Base-by-base conservation (phyloP, 1,140 invertebrate genomes). In the Pantala flavescens region DNA sequence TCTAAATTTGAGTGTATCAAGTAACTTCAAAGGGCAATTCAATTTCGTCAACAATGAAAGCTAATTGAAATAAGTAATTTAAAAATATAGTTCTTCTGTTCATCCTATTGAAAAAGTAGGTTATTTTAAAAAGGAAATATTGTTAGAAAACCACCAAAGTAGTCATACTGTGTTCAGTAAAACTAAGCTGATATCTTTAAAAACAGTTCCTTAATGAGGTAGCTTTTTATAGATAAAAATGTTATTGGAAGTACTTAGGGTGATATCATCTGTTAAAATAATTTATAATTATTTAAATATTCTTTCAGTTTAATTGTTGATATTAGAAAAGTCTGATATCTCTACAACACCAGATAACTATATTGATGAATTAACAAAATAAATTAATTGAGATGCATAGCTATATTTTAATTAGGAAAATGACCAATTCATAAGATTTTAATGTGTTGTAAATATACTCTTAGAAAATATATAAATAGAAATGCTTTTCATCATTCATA, bases 331-430 rank as follows among this genome's bases (percentile, higher is more conserved):
- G 16, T 63, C 12, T 16, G 49, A 63, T 19, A 63, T 19, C 14
- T 63, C 3, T 63, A 12, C n/a, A 63, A 63, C 49, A 63, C 49
- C 49, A 63, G 49, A 63, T 63, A 16, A 63, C 49, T 63, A 21
- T 63, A 21, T 16, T 63, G 49, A 63, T 63, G 49, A 63, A 3
- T 63, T 63, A 7, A 21, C 12, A 14, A 63, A 21, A 63, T 3
- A 21, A 63, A 12, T 63, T 19, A 63, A 63, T 63, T 36, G 28
- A 63, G n/a, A 63, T 19, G 49, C 49, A 63, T 63, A 63, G 49
- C 49, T 63, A 63, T 63, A 63, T 63, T 63, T 63, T 63, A 63
- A 63, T 21, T 63, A 63, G 49, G 49, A 63, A 63, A 63, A 63
- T 63, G 49, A 63, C 49, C 49, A 63, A 63, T 63, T 63, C 14